Percentiles rank a stretch among this genome's conserved stretches.
Evolutionary conservation across 2,797 vertebrate genomes (phyloP).

Genomic region (Schizothorax lantsangensis): DNA sequence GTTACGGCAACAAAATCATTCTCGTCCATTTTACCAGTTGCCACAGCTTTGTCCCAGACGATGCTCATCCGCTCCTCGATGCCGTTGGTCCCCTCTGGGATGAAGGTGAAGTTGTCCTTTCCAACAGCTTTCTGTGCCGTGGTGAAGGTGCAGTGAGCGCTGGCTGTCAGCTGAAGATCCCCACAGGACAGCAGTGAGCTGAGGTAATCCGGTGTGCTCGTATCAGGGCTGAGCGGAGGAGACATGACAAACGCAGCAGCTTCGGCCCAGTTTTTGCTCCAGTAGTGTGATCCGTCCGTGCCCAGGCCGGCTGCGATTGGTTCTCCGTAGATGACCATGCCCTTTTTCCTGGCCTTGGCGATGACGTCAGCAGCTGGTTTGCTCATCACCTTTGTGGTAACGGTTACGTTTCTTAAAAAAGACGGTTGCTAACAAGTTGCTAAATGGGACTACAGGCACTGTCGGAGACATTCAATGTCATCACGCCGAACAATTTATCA

Average conservation of each 20-base stretch:
- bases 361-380: constrained; percentile 87
- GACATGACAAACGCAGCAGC: constrained; percentile 91
- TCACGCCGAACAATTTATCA: too few species aligned
- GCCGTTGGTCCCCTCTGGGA: constrained; percentile 93
- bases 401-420: too few species aligned
- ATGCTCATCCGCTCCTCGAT: constrained; percentile 89
- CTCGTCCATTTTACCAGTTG: constrained; percentile 93
- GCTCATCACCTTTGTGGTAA: constrained; percentile 94
- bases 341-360: constrained; percentile 90
- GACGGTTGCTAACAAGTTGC: too few species aligned
- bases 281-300: constrained; percentile 88
- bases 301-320: constrained; percentile 89
- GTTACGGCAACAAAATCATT: constrained; percentile 93
- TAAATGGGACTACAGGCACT: too few species aligned
- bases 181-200: constrained; percentile 84
- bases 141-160: constrained; percentile 89
- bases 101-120: constrained; percentile 93
- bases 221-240: constrained; percentile 88
- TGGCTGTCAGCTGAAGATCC: constrained; percentile 91
- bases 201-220: constrained; percentile 85
- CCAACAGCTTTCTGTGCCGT: constrained; percentile 94
- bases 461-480: too few species aligned
- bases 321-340: constrained; percentile 90
- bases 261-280: constrained; percentile 95
- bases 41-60: constrained; percentile 92